These are phyloP conservation scores for Leucoraja ocellata DNA, from an alignment of 2,797 vertebrate species.

Conservation along the genomic window DNA sequence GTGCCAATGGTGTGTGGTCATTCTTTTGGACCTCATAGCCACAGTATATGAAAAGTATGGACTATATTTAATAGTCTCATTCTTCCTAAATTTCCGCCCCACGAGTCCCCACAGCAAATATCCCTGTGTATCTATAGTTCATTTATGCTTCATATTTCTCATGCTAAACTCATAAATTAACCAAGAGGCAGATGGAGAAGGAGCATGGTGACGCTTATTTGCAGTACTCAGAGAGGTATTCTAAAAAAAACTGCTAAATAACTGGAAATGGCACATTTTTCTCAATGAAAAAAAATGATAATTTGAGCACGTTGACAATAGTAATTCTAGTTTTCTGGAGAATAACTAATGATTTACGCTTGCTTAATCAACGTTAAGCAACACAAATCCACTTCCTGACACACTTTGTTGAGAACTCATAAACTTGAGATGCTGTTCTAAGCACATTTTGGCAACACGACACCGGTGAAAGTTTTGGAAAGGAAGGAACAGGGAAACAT, in stretches of 20 bases:
- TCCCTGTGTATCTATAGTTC: too few species aligned
- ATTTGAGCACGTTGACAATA: neutral
- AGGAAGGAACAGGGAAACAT: conserved; percentile 5
- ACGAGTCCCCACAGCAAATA: neutral
- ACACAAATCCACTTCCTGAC: neutral
- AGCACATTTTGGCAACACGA: neutral
- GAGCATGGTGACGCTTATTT: neutral
- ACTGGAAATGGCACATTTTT: neutral
- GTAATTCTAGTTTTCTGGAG: neutral
- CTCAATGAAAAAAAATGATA: neutral
- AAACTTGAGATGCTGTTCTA: neutral
- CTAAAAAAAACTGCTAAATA: neutral
- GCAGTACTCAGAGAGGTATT: neutral
- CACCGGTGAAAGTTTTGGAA: neutral
- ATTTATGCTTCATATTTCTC: neutral
- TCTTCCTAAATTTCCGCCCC: neutral
- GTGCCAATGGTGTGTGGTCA: too few species aligned
- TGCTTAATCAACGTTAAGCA: neutral
- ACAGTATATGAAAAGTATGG: neutral
- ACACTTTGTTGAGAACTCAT: neutral
- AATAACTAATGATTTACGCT: neutral
- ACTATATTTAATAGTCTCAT: neutral
- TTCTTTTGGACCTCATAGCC: neutral
- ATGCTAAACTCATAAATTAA: neutral
- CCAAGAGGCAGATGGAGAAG: neutral